Base-by-base conservation (phyloP, 2,888 invertebrate genomes). In the Ophion slaviceki region DNA sequence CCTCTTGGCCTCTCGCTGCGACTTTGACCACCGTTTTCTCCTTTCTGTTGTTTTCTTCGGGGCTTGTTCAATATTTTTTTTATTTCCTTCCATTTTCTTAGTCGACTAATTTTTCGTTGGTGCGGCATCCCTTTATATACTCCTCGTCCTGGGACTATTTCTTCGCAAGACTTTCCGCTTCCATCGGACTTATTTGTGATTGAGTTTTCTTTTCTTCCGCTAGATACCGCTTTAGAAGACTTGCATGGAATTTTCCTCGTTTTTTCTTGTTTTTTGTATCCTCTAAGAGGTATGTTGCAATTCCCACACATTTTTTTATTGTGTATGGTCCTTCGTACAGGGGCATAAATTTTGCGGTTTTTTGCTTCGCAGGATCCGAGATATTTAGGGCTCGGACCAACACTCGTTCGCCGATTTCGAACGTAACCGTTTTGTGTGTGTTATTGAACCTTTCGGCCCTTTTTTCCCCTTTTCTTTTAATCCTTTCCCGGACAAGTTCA, bases 171-270 rank as follows among this genome's bases (percentile, higher is more conserved):
- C 3, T 28, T 2, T 28, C 28, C 0, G 3, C 28, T 3, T 1
- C 28, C 28, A 1, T 17, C 4, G 10, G 1, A 17, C 1, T 14
- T 53, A 14, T 53, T 61, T n/a, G 1, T n/a, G 2, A 2, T 2
- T n/a, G 1, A 8, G 66, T 80, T 7, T 7, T 61, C 7, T 20
- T 7, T 20, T 61, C 45, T 62, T 74, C 28, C 28, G 28, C 28
- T 28, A 28, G 28, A 3, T 28, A 28, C 28, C 28, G 28, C 28
- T 28, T 28, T 0, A 74, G 2, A 0, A 74, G 11, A 14, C 74
- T 62, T 0, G 40, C 14, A 24, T 74, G 74, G 32, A 80, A 80
- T 8, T 70, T 85, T 17, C 76, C 79, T 1, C 77, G 61, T n/a
- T 81, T 74, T n/a, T 10, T 28, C 36, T 68, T n/a, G 0, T 71